Evolutionary conservation across 2,797 vertebrate species (phyloP).

Genomic region (Octomys mimax): DNA sequence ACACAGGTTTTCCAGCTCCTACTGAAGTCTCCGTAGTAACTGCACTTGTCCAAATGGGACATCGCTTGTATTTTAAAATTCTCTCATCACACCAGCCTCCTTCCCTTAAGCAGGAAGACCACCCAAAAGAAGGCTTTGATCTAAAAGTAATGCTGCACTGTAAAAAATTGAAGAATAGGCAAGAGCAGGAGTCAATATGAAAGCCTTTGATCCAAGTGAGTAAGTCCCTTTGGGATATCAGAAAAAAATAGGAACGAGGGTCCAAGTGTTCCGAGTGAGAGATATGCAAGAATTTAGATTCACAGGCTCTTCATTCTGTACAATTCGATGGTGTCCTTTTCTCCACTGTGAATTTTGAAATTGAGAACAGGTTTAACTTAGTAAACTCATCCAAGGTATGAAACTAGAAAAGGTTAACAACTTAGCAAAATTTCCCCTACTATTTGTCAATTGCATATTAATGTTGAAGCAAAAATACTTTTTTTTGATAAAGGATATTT

Average conservation of each 20-base stretch:
- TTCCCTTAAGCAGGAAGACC: conserved; percentile 22
- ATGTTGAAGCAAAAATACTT: not conserved
- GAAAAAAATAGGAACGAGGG: not conserved
- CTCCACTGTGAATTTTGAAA: not conserved
- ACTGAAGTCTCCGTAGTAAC: not conserved
- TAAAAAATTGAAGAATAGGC: conserved; percentile 70
- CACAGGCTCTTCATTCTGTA: not conserved
- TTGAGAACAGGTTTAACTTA: conserved; percentile 38
- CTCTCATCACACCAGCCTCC: not conserved
- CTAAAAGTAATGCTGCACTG: conserved; percentile 68
- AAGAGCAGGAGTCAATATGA: conserved; percentile 5
- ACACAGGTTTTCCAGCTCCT: not conserved
- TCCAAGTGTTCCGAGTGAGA: not conserved
- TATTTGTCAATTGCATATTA: not conserved
- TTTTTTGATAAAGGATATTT: conserved; percentile 16
- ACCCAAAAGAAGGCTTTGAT: conserved; percentile 69
- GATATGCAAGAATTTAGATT: conserved; percentile 12
- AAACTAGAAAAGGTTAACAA: conserved; percentile 8
- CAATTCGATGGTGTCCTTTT: not conserved
- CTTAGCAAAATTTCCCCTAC: not conserved
- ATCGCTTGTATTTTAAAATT: conserved; percentile 7
- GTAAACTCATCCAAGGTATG: not conserved
- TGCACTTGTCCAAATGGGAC: not conserved
- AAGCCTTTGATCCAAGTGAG: conserved; percentile 63
- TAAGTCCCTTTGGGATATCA: not conserved